Conservation (phyloP, 2,888 invertebrate species). For the Metalampra italica region DNA sequence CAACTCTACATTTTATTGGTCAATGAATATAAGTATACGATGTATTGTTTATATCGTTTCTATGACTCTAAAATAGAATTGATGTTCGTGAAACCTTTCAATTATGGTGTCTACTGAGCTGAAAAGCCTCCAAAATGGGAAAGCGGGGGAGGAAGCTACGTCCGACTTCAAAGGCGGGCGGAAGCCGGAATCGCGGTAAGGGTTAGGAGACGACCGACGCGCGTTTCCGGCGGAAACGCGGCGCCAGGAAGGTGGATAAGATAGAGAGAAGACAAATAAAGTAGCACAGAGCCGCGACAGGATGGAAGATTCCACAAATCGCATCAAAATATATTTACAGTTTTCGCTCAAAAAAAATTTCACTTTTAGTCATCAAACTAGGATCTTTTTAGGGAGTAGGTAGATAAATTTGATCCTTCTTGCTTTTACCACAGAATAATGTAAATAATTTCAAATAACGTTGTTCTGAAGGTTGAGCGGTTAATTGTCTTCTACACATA, state of each 20-base stretch:
- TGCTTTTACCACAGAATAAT: too few species aligned
- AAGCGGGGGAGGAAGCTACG: slow-evolving; percentile 53
- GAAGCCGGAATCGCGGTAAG: slow-evolving; percentile 76
- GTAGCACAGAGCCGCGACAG: background rate
- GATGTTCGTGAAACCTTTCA: background rate
- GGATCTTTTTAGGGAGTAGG: too few species aligned
- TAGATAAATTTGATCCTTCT: too few species aligned
- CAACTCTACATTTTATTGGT: too few species aligned
- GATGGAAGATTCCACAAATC: background rate
- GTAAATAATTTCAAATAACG: too few species aligned
- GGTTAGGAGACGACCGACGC: slow-evolving; percentile 75
- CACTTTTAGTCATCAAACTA: too few species aligned
- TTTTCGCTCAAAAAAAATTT: too few species aligned
- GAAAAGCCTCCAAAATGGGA: slow-evolving; percentile 40
- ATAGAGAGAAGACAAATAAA: slow-evolving; percentile 64
- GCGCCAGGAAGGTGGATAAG: slow-evolving; percentile 74
- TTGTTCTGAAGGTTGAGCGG: too few species aligned
- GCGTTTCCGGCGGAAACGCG: slow-evolving; percentile 72
- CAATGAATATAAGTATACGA: too few species aligned
- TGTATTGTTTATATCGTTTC: too few species aligned
- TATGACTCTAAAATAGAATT: background rate
- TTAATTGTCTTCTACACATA: too few species aligned
- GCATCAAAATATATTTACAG: background rate
- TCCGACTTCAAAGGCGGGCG: slow-evolving; percentile 64
- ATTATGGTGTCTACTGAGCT: slow-evolving; percentile 24